Evolutionary conservation across 1,140 invertebrate genomes (phyloP), one percentile per base, ranked within the genome.

Genomic region (Heliothis subflexa): DNA sequence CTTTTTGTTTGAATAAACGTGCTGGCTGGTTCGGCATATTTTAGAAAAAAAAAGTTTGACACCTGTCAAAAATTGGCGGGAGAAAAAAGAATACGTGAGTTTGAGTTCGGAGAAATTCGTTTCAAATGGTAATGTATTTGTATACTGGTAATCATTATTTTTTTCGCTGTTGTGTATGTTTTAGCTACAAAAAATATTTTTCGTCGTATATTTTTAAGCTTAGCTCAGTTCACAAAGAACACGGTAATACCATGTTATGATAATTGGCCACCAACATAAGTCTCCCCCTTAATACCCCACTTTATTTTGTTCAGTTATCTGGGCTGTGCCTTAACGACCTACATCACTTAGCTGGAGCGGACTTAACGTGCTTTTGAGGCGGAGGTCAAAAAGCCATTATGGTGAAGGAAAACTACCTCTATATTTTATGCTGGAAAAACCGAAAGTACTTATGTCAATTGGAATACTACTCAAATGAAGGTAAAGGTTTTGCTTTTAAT

Each of bases 251-350:
- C 14, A 55, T 33, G 68, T 71, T 71, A 71, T 71, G 50, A 71
- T 71, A 55, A 71, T 71, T 71, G 68, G 49, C 50, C 33, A 16
- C 16, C 10, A 21, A 28, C 50, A 70, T 21, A 52, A 25, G 18
- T 52, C 47, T 50, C 9, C 28, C 5, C 50, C 50, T 54, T 71
- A 71, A 71, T 71, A 54, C 50, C 21, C 21, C 52, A 55, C 50
- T 71, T 71, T 71, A 71, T 71, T 71, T 52, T 40, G 28, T 33
- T n/a, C 68, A 55, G 68, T 71, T 71, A 71, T 71, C 68, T 71
- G 68, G n/a, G 13, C 68, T 55, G n/a, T 71, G 68, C 28, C 68
- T 71, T 71, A 71, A 71, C 68, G 68, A 55, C 68, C 50, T 40
- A 71, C 68, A 71, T 71, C 68, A 71, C 68, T 71, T 71, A 71